Evolutionary conservation across 2,888 invertebrate species (phyloP).

Genomic region (Ectobius pallidus): DNA sequence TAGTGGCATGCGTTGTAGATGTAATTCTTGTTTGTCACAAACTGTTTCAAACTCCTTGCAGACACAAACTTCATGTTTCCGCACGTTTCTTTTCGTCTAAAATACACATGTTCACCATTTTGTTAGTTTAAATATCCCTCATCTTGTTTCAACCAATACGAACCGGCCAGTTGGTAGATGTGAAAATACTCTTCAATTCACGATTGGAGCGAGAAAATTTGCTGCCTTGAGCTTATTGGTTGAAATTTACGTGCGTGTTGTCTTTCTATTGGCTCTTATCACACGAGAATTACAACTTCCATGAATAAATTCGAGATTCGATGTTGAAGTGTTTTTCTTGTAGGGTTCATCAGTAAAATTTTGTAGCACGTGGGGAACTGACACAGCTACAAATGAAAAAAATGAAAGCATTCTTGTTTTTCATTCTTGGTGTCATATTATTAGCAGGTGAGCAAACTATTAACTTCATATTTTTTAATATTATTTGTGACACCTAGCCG

Average conservation of each 20-base stretch:
- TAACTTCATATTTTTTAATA: too few relatives aligned
- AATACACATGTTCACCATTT: too few relatives aligned
- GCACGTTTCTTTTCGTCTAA: too few relatives aligned
- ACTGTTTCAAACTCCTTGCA: too few relatives aligned
- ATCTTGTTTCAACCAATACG: background rate
- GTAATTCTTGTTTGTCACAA: too few relatives aligned
- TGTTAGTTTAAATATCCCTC: background rate
- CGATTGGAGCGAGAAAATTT: background rate
- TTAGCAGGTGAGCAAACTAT: conserved; percentile 54
- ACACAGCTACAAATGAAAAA: background rate
- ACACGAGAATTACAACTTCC: conserved; percentile 1
- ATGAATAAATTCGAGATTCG: background rate
- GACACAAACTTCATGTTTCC: too few relatives aligned
- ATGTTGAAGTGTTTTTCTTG: background rate
- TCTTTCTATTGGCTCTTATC: background rate
- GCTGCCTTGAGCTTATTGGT: background rate
- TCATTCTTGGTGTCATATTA: conserved; percentile 55
- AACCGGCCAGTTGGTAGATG: conserved; percentile 4
- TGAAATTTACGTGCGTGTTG: background rate
- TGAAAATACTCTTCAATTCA: background rate
- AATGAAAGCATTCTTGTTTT: conserved; percentile 57
- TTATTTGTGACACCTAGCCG: too few relatives aligned
- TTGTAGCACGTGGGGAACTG: background rate
- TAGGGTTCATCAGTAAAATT: background rate
- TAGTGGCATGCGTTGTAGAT: too few relatives aligned